These are phyloP conservation scores for Marronus borbonicus DNA, from an alignment of 2,888 invertebrate genomes.

Conservation along the genomic window DNA sequence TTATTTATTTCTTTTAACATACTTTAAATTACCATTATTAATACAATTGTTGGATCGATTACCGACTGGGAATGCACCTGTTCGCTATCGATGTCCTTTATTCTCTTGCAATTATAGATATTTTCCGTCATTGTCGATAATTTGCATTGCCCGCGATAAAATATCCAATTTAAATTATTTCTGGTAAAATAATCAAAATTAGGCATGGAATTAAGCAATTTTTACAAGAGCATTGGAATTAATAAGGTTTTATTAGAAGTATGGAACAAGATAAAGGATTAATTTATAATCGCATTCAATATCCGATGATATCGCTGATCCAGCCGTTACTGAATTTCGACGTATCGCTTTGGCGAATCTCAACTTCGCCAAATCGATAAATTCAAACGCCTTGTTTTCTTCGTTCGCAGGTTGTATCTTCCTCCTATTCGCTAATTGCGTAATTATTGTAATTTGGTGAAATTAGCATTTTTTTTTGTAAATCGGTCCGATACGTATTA, in stretches of 20 bases:
- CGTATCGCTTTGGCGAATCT: neutral
- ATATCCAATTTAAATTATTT: slow-evolving; percentile 1
- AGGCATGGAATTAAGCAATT: neutral
- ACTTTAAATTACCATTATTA: too few species aligned
- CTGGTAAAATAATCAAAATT: neutral
- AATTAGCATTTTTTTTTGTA: slow-evolving; percentile 5
- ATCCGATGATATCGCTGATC: neutral
- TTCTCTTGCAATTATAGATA: neutral
- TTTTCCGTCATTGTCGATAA: neutral
- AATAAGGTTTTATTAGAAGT: neutral
- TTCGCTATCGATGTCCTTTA: neutral
- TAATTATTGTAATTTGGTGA: slow-evolving; percentile 35
- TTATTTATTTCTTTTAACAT: too few species aligned
- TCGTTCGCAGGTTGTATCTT: neutral
- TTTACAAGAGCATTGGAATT: neutral
- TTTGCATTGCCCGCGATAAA: neutral
- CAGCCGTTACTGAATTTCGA: neutral
- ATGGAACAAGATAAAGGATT: neutral
- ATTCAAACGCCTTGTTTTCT: neutral
- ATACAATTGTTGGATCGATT: slow-evolving; percentile 11
- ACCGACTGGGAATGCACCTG: slow-evolving; percentile 6
- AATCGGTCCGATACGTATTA: slow-evolving; percentile 20
- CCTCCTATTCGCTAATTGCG: slow-evolving; percentile 16
- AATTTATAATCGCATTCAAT: neutral
- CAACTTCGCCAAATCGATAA: slow-evolving; percentile 11